Conservation (phyloP, 1,140 invertebrate genomes). For the Procambarus clarkii region DNA sequence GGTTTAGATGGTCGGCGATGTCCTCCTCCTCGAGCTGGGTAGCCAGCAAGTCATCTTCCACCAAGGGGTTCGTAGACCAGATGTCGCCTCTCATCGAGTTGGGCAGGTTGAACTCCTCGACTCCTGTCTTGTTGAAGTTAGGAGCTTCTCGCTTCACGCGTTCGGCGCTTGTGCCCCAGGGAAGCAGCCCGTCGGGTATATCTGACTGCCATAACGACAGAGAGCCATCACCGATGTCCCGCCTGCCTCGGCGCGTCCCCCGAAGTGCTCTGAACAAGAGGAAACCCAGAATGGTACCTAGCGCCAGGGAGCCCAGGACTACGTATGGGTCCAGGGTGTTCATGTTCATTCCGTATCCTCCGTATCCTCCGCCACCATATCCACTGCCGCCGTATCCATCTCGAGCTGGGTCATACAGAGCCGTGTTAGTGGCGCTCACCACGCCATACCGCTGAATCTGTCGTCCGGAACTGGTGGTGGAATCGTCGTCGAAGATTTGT, state of each 20-base stretch:
- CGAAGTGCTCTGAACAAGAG: conserved; percentile 24
- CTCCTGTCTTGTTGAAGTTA: not conserved
- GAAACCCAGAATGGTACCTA: conserved; percentile 59
- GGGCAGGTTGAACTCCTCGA: conserved; percentile 17
- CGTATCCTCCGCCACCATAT: conserved; percentile 4
- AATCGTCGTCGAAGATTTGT: not conserved
- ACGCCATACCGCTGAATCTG: conserved; percentile 1
- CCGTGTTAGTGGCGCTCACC: not conserved
- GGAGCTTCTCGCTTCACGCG: not conserved
- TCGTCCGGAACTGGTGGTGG: not conserved
- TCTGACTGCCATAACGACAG: conserved; percentile 54
- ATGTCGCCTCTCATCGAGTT: conserved; percentile 35
- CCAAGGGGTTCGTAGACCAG: conserved; percentile 48
- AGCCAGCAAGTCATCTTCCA: conserved; percentile 4
- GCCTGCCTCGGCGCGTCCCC: conserved; percentile 42
- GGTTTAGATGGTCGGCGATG: conserved; percentile 50
- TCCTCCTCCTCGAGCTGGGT: conserved; percentile 46
- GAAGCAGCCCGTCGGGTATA: not conserved
- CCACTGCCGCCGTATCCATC: conserved; percentile 24
- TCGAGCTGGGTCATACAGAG: not conserved
- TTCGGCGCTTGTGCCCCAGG: not conserved
- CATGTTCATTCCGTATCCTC: conserved; percentile 29
- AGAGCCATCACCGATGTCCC: conserved; percentile 49
- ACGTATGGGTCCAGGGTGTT: conserved; percentile 41
- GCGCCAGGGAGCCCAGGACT: conserved; percentile 47